Base-by-base conservation (phyloP, 2,888 invertebrate genomes). In the Watsonalla binaria region DNA sequence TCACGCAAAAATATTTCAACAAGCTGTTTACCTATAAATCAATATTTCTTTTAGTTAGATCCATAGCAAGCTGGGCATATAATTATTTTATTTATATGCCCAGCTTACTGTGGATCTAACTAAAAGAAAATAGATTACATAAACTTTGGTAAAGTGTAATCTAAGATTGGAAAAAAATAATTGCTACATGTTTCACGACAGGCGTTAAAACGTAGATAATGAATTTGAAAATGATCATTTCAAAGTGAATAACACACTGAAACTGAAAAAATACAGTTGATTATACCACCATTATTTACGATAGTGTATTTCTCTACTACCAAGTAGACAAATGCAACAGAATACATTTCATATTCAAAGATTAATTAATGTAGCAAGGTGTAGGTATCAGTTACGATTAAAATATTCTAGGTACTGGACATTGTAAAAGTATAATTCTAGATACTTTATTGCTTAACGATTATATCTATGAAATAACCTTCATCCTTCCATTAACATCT, bases 401-500 rank as follows among this genome's bases (percentile, higher is more conserved):
- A 5, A 33, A 47, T 47, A 47, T 47, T 8, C 11, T 11, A 47
- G 33, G 33, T 4, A 33, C n/a, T 24, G 33, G n/a, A n/a, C 42
- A 11, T 42, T 42, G 42, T 51, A 52, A 50, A 54, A 55, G 42
- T 45, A 33, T 52, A 48, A 57, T 47, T 53, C 57, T 61, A 65
- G 54, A 60, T 48, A 42, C 42, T 48, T 46, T 37, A 52, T 46
- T 51, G 15, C 24, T 50, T 48, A 45, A 52, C 49, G 35, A 52
- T 14, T 59, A 65, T 51, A 60, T 60, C 63, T 61, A 63, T 56
- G 53, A 54, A 42, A 48, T 62, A 64, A 63, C 68, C 70, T 71
- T 70, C 63, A 62, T 64, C 58, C 65, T 70, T 60, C 59, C 63
- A 63, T 63, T 65, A 59, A 67, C 65, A 68, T 69, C 60, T 64